Conservation (phyloP, 2,797 vertebrate species). For the Propithecus perrieri region DNA sequence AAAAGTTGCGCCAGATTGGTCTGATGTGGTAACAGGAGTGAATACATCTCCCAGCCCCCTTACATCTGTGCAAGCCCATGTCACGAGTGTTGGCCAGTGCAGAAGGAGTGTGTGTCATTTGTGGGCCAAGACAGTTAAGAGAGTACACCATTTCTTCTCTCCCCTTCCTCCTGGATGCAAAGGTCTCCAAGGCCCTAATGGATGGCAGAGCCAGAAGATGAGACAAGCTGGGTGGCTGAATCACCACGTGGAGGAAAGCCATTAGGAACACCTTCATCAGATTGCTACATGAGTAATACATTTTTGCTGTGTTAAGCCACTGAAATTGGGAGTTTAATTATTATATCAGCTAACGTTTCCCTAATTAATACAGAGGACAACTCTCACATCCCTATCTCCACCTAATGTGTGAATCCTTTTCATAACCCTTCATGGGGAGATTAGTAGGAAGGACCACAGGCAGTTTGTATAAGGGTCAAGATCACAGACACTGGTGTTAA, state of each 20-base stretch:
- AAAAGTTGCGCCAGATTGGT: too few relatives aligned
- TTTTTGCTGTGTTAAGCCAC: neutral
- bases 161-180: neutral
- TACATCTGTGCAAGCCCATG: neutral
- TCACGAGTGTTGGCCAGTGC: neutral
- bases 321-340: neutral
- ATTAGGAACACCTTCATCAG: neutral
- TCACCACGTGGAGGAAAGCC: neutral
- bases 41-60: neutral
- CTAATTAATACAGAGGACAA: neutral
- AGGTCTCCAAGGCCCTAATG: neutral
- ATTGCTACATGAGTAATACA: neutral
- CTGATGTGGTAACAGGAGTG: neutral
- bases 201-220: neutral
- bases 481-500: neutral
- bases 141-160: neutral
- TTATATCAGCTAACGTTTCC: neutral
- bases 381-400: too few relatives aligned
- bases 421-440: neutral
- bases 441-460: neutral
- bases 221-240: neutral
- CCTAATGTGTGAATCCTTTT: neutral
- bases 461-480: neutral
- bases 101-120: neutral
- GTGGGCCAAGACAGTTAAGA: neutral